A percentile compares a stretch with the other conserved stretches of the same genome.
These are phyloP conservation scores for Drosophila villosipedis DNA, from an alignment of 2,888 invertebrate genomes.

Conservation along the genomic window DNA sequence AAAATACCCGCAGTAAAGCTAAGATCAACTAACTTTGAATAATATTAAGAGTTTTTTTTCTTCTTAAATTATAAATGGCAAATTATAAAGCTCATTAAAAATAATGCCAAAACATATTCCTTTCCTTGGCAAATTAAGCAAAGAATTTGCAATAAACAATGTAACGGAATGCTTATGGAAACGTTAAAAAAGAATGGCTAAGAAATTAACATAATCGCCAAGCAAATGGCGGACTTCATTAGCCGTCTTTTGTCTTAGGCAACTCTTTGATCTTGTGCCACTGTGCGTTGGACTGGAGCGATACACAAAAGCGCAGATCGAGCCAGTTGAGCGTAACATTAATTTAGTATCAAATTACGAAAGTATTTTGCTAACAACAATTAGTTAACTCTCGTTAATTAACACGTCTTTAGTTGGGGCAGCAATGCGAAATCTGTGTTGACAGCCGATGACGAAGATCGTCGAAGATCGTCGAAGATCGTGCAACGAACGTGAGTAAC, in stretches of 20 bases:
- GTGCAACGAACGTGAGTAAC: slow-evolving; percentile 9
- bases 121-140: background rate
- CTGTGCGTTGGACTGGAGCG: slow-evolving; percentile 51
- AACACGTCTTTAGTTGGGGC: slow-evolving; percentile 82
- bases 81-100: background rate
- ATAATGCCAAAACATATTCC: background rate
- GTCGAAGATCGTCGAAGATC: slow-evolving; percentile 46
- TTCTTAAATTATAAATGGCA: background rate
- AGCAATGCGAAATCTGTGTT: slow-evolving; percentile 83
- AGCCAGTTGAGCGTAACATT: slow-evolving; percentile 80
- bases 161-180: background rate
- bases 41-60: background rate
- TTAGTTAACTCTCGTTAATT: slow-evolving; percentile 85
- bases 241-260: background rate
- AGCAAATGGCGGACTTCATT: background rate
- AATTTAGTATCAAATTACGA: slow-evolving; percentile 85
- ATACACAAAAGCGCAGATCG: slow-evolving; percentile 77
- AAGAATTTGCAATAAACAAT: background rate
- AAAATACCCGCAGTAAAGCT: background rate
- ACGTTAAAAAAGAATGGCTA: background rate
- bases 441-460: slow-evolving; percentile 77
- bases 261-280: slow-evolving; percentile 26
- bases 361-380: slow-evolving; percentile 85
- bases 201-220: background rate
- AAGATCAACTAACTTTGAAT: background rate